Percentiles rank a stretch among this genome's conserved stretches.
These are phyloP conservation scores for Euschistus heros DNA, from an alignment of 1,140 invertebrate genomes.

Conservation along the genomic window DNA sequence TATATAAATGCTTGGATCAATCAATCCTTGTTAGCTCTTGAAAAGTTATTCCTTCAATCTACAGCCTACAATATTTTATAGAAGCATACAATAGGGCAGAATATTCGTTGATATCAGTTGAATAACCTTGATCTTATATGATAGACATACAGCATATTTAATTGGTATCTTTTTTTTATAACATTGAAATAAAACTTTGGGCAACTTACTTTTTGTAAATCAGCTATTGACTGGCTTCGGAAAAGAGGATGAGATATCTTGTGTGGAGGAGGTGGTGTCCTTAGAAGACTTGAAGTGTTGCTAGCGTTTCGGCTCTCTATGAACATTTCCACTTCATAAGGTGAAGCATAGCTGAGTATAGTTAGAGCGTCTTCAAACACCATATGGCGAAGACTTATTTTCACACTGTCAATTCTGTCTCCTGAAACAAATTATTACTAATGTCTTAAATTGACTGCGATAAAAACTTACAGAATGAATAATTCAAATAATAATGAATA, in stretches of 20 bases:
- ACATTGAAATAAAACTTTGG: no score
- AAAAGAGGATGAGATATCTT: constrained; percentile 54
- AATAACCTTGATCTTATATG: no score
- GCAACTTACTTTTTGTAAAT: constrained; percentile 39
- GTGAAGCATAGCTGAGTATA: constrained; percentile 83
- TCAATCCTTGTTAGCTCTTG: no score
- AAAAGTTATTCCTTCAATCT: no score
- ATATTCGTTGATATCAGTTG: no score
- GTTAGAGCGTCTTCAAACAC: constrained; percentile 82
- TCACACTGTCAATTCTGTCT: constrained; percentile 73
- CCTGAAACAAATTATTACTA: constrained; percentile 45
- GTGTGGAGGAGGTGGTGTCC: constrained; percentile 35
- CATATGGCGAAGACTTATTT: constrained; percentile 76
- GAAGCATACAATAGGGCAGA: no score
- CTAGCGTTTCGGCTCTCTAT: constrained; percentile 45
- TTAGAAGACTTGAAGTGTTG: constrained; percentile 40
- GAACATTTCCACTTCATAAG: constrained; percentile 68
- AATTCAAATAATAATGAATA: no score
- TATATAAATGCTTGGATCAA: no score
- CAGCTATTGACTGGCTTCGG: constrained; percentile 55
- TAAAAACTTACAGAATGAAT: no score
- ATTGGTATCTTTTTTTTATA: no score
- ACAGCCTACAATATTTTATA: no score
- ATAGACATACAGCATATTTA: no score
- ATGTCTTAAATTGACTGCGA: background rate